Conservation (phyloP, 2,797 vertebrate species). For the Artibeus lituratus region DNA sequence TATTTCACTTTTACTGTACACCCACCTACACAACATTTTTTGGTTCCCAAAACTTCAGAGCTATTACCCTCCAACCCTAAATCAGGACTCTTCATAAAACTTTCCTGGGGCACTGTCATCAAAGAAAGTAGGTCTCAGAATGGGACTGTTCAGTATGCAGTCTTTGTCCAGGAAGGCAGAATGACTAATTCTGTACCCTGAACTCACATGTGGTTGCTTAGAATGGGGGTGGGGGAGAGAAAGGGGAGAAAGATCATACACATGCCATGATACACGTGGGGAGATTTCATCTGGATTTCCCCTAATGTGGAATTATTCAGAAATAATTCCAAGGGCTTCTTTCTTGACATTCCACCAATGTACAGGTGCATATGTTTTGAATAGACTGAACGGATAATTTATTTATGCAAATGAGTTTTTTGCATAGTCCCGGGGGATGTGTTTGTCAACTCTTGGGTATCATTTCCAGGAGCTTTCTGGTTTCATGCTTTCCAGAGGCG, state of each 20-base stretch:
- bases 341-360: constrained; percentile 34
- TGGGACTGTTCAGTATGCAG: constrained; percentile 53
- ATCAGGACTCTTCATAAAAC: constrained; percentile 67
- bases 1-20: constrained; percentile 73
- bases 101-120: constrained; percentile 74
- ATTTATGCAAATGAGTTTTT: constrained; percentile 61
- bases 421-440: constrained; percentile 24
- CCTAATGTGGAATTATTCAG: constrained; percentile 55
- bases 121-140: constrained; percentile 74
- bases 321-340: constrained; percentile 56
- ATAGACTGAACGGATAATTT: constrained; percentile 59
- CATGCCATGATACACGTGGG: background rate
- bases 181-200: constrained; percentile 63
- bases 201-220: constrained; percentile 26
- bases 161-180: constrained; percentile 44
- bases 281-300: constrained; percentile 62
- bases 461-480: background rate
- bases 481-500: background rate
- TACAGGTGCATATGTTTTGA: constrained; percentile 70
- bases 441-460: background rate
- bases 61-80: constrained; percentile 79
- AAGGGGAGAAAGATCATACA: constrained; percentile 20
- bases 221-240: background rate
- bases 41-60: constrained; percentile 81
- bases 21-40: constrained; percentile 74